Percentiles rank a stretch among this genome's conserved stretches.
phyloP scores from a whole-genome alignment of 2,797 vertebrate genomes.

The Ceryle rudis region DNA sequence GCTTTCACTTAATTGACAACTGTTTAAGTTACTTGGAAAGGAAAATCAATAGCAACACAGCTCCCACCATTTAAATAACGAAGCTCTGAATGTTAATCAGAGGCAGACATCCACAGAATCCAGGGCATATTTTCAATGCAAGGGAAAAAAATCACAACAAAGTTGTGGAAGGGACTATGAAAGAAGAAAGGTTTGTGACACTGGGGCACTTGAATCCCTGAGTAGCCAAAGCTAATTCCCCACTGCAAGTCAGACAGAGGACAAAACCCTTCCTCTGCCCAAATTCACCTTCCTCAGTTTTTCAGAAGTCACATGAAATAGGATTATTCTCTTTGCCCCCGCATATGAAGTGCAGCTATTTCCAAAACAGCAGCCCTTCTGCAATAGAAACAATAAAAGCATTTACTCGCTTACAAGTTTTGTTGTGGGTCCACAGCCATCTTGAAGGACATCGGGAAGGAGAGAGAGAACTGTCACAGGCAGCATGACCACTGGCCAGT shows the following conservation, averaged over 20 bases:
- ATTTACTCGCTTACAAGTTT: not conserved
- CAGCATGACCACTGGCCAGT: not conserved
- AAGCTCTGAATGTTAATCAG: not conserved
- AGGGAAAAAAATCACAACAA: not conserved
- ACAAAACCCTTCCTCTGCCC: not conserved
- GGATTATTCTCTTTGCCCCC: rapidly evolving
- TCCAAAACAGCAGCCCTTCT: not conserved
- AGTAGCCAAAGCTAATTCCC: not conserved
- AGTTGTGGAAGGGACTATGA: not conserved
- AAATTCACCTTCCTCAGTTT: not conserved
- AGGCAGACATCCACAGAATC: not conserved
- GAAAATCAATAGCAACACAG: not conserved
- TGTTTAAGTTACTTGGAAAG: not conserved
- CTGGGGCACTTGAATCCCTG: not conserved
- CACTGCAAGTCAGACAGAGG: not conserved
- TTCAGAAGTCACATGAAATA: not conserved
- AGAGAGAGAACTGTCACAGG: not conserved
- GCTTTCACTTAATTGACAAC: not conserved
- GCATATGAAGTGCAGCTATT: not conserved
- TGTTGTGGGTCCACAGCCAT: not conserved
- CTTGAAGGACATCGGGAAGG: not conserved
- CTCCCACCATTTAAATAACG: not conserved
- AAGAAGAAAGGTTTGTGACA: not conserved
- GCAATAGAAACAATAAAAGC: not conserved
- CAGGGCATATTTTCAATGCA: not conserved